Evolutionary conservation across 2,797 vertebrate genomes (phyloP).

Genomic region (Anguilla obscura): DNA sequence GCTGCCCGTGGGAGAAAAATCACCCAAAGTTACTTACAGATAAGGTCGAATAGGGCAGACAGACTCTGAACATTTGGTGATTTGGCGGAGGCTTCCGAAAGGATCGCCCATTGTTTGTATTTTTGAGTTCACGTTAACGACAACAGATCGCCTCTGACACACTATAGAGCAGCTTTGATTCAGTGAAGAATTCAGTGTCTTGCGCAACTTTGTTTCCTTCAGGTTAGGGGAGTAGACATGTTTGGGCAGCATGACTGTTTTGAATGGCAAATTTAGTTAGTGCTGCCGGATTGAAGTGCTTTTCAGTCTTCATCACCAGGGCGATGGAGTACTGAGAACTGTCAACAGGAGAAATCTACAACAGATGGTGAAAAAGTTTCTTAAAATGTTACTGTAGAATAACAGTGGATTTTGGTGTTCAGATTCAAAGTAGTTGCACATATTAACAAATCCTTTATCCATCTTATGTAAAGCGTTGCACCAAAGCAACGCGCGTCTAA

Average conservation of each 20-base stretch:
- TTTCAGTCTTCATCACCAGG: neutral
- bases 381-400: neutral
- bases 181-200: neutral
- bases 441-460: neutral
- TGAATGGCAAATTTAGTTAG: constrained; percentile 51
- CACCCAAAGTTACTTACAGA: neutral
- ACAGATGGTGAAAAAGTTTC: too few species aligned
- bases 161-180: neutral
- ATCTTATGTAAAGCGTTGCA: neutral
- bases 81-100: neutral
- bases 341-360: too few species aligned
- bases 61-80: neutral
- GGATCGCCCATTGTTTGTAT: neutral
- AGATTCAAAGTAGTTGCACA: neutral
- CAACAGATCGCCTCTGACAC: neutral
- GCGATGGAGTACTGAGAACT: too few species aligned
- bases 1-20: neutral
- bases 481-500: neutral
- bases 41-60: constrained; percentile 18
- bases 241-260: constrained; percentile 33
- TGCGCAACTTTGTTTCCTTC: neutral
- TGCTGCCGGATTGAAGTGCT: neutral
- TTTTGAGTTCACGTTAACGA: neutral
- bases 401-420: neutral
- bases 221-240: neutral